A percentile compares a stretch with the other conserved stretches of the same genome.
These are phyloP conservation scores for Drosophila hawaiiensis DNA, from an alignment of 2,888 invertebrate genomes.

Conservation along the genomic window DNA sequence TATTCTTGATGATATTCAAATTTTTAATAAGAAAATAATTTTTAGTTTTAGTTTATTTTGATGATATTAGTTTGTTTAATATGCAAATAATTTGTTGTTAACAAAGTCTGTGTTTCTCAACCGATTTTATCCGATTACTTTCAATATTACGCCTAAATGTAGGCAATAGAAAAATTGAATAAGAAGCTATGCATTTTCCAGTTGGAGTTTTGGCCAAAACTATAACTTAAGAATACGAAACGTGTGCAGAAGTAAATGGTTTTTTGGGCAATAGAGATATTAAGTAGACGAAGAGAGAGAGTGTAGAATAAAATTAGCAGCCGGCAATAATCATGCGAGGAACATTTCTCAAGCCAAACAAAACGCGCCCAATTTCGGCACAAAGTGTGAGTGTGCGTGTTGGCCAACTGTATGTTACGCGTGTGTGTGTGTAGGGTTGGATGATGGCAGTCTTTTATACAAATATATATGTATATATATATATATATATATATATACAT, in stretches of 20 bases:
- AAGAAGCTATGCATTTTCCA: background rate
- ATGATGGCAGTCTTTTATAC: constrained; percentile 11
- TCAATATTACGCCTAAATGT: background rate
- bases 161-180: constrained; percentile 9
- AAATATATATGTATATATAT: background rate
- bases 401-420: constrained; percentile 19
- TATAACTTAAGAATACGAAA: constrained; percentile 1
- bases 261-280: constrained; percentile 63
- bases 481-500: constrained; percentile 22
- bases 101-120: background rate
- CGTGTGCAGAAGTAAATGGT: background rate
- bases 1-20: background rate
- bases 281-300: constrained; percentile 33
- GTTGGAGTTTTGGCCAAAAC: constrained; percentile 8
- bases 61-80: background rate
- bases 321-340: constrained; percentile 71
- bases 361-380: constrained; percentile 67
- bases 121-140: background rate
- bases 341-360: constrained; percentile 75
- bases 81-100: background rate
- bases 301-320: constrained; percentile 75
- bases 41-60: too few species aligned
- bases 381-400: constrained; percentile 57
- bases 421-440: constrained; percentile 38
- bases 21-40: background rate